Base-by-base conservation (phyloP, 2,888 invertebrate species). In the Acleris holmiana region DNA sequence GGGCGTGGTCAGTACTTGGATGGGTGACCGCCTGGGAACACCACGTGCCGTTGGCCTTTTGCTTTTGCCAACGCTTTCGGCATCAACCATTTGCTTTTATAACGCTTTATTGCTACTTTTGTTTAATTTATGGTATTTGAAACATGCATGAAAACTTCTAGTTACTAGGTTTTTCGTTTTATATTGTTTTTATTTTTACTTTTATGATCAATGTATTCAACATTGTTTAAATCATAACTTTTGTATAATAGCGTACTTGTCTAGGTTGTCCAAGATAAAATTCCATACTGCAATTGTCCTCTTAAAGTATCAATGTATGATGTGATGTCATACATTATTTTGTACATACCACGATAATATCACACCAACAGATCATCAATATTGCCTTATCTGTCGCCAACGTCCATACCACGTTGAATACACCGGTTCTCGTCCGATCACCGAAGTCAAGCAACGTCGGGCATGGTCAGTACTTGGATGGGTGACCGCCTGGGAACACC, bases 21-120 rank as follows among this genome's bases (percentile, higher is more conserved):
- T 72, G 76, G 76, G 78, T 79, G 79, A 81, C 80, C 82, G 79
- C 80, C 76, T 79, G 77, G 73, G 73, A 77, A 75, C 71, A 74
- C 78, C 72, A 67, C 76, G 80, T 81, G 78, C 73, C 75, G 80
- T 83, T 83, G 78, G 78, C 78, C 79, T 80, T 80, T 80, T 79
- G 71, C 51, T 29, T 29, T 60, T 60, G 29, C 10, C 10, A 29
- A 29, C 29, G 0, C 8, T 29, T 10, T 29, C 29, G 29, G 29
- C 0, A 29, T 7, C 8, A 23, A 23, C 10, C 1, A 10, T 10
- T 10, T 29, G 10, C 29, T 29, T 1, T 29, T 23, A 23, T 23
- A n/a, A n/a, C n/a, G n/a, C n/a, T 23, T 23, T 23, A 23, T 23
- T 10, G 29, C 29, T 29, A 29, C 29, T 29, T 29, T 2, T 6